Base-by-base conservation (phyloP, 1,140 invertebrate species). In the Triops longicaudatus region DNA sequence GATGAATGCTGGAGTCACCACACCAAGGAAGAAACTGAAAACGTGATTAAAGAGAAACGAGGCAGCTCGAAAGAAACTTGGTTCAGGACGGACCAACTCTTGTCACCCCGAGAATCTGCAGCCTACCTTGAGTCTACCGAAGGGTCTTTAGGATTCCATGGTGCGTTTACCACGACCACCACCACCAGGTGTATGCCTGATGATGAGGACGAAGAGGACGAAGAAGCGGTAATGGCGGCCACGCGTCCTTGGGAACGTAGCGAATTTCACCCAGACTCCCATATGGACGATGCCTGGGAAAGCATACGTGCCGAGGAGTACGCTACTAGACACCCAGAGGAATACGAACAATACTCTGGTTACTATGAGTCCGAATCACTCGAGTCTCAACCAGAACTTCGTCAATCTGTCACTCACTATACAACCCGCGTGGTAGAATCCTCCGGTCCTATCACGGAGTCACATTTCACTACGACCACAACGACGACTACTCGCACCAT, bases 401-500 rank as follows among this genome's bases (percentile, higher is more conserved):
- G 43, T 6, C 10, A 63, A 17, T 63, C 50, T 17, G 22, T 17
- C 17, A 63, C 17, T 63, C 14, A 63, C 17, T 63, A 63, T 14
- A 63, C 50, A 1, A 6, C 50, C 22, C 50, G 50, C 6, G 50
- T 63, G 10, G 22, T 37, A 28, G 28, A 77, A 71, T 26, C 63
- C 12, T 41, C 73, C 27, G 73, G 26, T n/a, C 37, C 43, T 71
- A 73, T 44, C 42, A 37, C 71, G 50, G 72, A 72, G 74, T 75
- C 14, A 26, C 22, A 28, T 42, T n/a, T 4, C 63, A 73, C 17
- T 37, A 77, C 76, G 76, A 77, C 26, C 28, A 77, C 76, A 42
- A 77, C 31, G 26, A 77, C 17, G 73, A 72, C 76, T 63, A 77
- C 41, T 37, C 71, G 26, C 26, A 77, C 76, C 12, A 26, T 50